Evolutionary conservation across 2,113 vertebrate genomes (phyloP).

Genomic region (Tauraco erythrolophus): DNA sequence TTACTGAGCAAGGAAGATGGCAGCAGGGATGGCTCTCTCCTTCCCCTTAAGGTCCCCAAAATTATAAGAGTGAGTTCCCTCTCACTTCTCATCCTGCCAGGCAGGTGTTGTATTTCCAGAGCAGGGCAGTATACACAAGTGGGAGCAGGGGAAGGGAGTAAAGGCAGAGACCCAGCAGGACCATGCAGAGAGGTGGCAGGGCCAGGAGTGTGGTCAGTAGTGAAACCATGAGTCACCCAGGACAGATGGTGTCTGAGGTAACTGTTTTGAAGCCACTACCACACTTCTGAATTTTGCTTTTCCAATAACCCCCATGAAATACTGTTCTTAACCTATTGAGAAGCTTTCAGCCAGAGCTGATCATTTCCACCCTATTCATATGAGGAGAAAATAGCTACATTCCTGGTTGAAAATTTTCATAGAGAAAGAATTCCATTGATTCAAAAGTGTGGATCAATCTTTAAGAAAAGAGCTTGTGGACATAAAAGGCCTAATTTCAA

Average conservation of each 20-base stretch:
- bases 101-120: neutral
- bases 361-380: neutral
- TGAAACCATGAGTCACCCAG: neutral
- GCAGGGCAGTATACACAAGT: neutral
- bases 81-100: neutral
- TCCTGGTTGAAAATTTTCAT: neutral
- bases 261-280: neutral
- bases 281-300: neutral
- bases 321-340: neutral
- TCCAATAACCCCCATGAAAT: neutral
- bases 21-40: neutral
- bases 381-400: neutral
- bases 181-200: neutral
- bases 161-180: neutral
- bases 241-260: neutral
- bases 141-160: neutral
- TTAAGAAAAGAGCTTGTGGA: neutral
- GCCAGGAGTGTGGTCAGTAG: neutral
- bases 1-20: neutral
- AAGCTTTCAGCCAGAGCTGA: neutral
- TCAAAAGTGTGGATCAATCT: neutral
- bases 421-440: neutral
- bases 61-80: fast-evolving
- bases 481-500: conserved; percentile 17
- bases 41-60: neutral